Evolutionary conservation across 2,888 invertebrate species (phyloP).

Genomic region (Tenthredo distinguenda): DNA sequence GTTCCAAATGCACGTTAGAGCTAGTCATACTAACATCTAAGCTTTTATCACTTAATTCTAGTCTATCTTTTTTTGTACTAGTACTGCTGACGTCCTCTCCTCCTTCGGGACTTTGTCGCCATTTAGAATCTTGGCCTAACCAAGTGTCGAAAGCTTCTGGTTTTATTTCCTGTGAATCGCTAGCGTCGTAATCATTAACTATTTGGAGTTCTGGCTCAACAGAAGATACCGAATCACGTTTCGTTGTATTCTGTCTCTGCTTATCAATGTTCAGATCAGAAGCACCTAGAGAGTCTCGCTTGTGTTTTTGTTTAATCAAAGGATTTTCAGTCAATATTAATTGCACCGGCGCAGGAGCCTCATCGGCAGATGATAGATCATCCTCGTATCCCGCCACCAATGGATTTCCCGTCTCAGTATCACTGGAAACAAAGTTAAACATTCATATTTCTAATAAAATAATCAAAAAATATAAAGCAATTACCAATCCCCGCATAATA

Average conservation of each 20-base stretch:
- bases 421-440: conserved; percentile 78
- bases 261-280: conserved; percentile 64
- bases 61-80: conserved; percentile 79
- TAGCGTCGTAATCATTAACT: conserved; percentile 67
- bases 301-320: conserved; percentile 72
- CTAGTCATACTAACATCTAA: conserved; percentile 79
- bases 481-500: conserved; percentile 42
- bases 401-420: conserved; percentile 87
- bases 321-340: conserved; percentile 71
- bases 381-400: conserved; percentile 92
- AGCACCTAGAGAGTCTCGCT: conserved; percentile 68
- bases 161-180: conserved; percentile 70
- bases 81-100: conserved; percentile 80
- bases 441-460: conserved; percentile 49
- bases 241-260: conserved; percentile 61
- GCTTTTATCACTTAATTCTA: conserved; percentile 74
- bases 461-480: conserved; percentile 44
- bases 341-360: conserved; percentile 70
- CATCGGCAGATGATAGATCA: conserved; percentile 87
- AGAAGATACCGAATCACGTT: conserved; percentile 73
- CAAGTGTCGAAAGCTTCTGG: conserved; percentile 81
- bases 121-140: conserved; percentile 84
- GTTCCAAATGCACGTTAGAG: conserved; percentile 80
- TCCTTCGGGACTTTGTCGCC: conserved; percentile 89
- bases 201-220: conserved; percentile 73